A percentile compares a stretch with the other conserved stretches of the same genome.
phyloP scores from a whole-genome alignment of 2,113 vertebrate species.

The Psophia crepitans region DNA sequence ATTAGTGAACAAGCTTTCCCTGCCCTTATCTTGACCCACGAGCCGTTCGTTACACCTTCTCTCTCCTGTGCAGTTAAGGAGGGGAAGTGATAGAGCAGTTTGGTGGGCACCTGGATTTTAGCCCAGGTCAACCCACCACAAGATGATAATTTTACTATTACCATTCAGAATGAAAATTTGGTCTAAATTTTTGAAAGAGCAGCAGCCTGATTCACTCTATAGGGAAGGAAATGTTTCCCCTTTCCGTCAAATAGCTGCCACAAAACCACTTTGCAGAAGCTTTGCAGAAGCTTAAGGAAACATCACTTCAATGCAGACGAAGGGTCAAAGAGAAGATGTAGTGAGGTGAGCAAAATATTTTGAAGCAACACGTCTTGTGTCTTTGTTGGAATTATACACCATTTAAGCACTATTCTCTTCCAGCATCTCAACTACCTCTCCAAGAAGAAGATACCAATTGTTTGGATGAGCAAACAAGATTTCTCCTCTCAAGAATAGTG shows the following conservation, averaged over 20 bases:
- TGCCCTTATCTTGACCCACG: no score
- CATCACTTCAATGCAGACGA: neutral
- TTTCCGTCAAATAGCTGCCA: neutral
- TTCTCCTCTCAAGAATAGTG: neutral
- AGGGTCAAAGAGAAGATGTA: neutral
- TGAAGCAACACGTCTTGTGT: neutral
- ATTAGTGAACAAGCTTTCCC: no score
- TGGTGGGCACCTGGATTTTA: no score
- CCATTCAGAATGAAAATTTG: neutral
- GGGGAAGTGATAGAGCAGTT: no score
- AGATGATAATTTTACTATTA: neutral
- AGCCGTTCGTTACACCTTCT: no score
- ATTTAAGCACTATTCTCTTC: neutral
- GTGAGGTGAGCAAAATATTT: neutral
- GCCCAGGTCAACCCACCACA: no score
- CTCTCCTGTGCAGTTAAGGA: no score
- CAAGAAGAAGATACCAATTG: neutral
- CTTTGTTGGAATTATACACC: neutral
- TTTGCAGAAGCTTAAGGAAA: neutral
- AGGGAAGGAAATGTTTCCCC: neutral
- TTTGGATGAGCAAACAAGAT: neutral
- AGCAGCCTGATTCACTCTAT: neutral
- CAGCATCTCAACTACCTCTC: neutral
- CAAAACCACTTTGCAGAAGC: neutral
- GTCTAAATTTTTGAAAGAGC: neutral